Conservation (phyloP, 1,140 invertebrate species). For the Drosophila punjabiensis region DNA sequence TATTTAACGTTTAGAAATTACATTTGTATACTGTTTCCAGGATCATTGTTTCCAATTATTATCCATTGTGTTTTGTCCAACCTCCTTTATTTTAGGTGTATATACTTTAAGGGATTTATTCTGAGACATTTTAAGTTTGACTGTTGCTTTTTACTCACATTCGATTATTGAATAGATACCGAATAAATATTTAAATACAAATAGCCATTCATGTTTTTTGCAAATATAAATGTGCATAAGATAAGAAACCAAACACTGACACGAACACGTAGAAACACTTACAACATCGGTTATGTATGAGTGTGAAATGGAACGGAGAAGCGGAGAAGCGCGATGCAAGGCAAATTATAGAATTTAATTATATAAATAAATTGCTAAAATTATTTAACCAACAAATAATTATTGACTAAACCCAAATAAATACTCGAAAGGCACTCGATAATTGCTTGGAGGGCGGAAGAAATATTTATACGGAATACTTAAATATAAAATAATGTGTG, state of each 20-base stretch:
- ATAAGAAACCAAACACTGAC: constrained; percentile 49
- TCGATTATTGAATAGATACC: constrained; percentile 64
- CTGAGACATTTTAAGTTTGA: constrained; percentile 38
- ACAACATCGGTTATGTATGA: constrained; percentile 43
- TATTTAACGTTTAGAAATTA: constrained; percentile 63
- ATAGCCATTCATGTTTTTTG: constrained; percentile 82
- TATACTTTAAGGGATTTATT: constrained; percentile 48
- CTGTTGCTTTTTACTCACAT: constrained; percentile 44
- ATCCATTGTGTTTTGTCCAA: constrained; percentile 21
- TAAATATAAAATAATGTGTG: constrained; percentile 68
- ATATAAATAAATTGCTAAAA: constrained; percentile 75
- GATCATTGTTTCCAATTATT: constrained; percentile 32
- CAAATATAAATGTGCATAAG: constrained; percentile 82
- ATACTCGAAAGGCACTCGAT: constrained; percentile 58
- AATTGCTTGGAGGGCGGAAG: constrained; percentile 39
- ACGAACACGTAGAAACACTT: constrained; percentile 37
- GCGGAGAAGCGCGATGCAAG: constrained; percentile 59
- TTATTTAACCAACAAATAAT: constrained; percentile 75
- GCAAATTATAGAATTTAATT: constrained; percentile 84
- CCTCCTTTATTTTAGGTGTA: constrained; percentile 29
- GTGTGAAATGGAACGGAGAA: constrained; percentile 37
- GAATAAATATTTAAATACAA: constrained; percentile 71
- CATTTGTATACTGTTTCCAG: constrained; percentile 46
- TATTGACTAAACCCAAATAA: constrained; percentile 53
- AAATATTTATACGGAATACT: constrained; percentile 68